Conservation (phyloP, 64 coral and sea anemone genomes). For the Stylophora pistillata region DNA sequence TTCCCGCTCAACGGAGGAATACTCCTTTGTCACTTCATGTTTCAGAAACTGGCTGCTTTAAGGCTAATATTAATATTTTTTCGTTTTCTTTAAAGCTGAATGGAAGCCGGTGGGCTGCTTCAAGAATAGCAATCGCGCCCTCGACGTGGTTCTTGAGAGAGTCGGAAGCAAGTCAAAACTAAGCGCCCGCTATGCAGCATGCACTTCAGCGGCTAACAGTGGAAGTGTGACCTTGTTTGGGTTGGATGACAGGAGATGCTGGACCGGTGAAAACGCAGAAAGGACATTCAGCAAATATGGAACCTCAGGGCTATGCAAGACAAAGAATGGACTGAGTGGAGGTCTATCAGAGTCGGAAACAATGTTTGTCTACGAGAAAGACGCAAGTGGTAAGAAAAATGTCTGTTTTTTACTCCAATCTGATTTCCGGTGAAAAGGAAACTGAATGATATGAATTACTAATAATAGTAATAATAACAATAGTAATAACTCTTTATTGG, state of each 20-base stretch:
- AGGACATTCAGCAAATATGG: background rate
- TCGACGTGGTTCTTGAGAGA: background rate
- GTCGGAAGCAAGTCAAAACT: background rate
- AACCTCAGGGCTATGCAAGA: slow-evolving; percentile 11
- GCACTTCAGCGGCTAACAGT: background rate
- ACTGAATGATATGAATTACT: too few relatives aligned
- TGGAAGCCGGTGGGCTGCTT: slow-evolving; percentile 11
- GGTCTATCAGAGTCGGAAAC: background rate
- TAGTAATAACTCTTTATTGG: too few relatives aligned
- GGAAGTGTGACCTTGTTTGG: background rate
- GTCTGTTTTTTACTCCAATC: too few relatives aligned
- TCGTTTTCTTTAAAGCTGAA: slow-evolving; percentile 1
- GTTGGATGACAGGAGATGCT: slow-evolving; percentile 14
- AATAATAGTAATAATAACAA: too few relatives aligned
- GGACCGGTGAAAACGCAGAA: background rate
- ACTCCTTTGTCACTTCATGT: too few relatives aligned
- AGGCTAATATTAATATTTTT: background rate
- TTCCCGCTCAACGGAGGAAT: too few relatives aligned
- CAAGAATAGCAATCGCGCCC: background rate
- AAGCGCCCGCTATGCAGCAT: background rate
- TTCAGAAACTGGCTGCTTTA: too few relatives aligned
- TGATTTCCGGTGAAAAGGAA: too few relatives aligned
- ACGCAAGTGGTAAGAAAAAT: background rate
- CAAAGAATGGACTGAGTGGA: background rate
- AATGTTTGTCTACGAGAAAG: background rate